Base-by-base conservation (phyloP, 1,140 invertebrate species). In the Drosophila watanabei region DNA sequence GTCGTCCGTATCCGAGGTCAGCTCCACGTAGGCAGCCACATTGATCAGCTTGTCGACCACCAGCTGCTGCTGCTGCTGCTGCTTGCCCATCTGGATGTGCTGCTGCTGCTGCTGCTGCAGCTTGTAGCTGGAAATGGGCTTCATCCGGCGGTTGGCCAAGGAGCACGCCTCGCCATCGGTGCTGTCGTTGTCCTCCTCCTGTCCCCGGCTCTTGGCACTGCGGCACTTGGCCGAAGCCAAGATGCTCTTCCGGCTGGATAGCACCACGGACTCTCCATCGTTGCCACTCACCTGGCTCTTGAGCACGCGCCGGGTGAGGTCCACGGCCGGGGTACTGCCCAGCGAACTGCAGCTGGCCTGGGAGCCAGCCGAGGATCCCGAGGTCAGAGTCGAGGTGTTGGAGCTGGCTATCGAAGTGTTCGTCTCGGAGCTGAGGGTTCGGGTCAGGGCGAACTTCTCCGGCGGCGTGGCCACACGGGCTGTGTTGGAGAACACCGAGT, bases 201-300 rank as follows among this genome's bases (percentile, higher is more conserved):
- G 85, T 0, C 81, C 84, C 3, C 81, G 85, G 51, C 86, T 90
- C 69, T 89, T 89, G 39, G 96, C 97, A 91, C 96, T 97, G 82
- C 97, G 95, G 90, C 96, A 97, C 93, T 97, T 96, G 4, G 97
- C 97, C 49, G 96, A 97, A n/a, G 97, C 96, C 32, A 98, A 93
- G 58, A 98, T 97, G 93, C 98, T 98, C 91, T 97, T 97, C 20
- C 97, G 94, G 92, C 97, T 98, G 5, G 96, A 96, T 16, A 79
- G 65, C 5, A 52, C 92, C 97, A 96, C 92, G 95, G 96, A 72
- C 24, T 76, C 96, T 95, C 60, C 33, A 24, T 69, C 43, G 14
- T 43, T 28, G 48, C 49, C 49, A 10, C 33, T 81, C 20, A 79
- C 51, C 56, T 84, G 73, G 5, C 69, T 65, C 93, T 97, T 97